Base-by-base conservation (phyloP, 2,113 vertebrate species). In the Sceloporus undulatus region DNA sequence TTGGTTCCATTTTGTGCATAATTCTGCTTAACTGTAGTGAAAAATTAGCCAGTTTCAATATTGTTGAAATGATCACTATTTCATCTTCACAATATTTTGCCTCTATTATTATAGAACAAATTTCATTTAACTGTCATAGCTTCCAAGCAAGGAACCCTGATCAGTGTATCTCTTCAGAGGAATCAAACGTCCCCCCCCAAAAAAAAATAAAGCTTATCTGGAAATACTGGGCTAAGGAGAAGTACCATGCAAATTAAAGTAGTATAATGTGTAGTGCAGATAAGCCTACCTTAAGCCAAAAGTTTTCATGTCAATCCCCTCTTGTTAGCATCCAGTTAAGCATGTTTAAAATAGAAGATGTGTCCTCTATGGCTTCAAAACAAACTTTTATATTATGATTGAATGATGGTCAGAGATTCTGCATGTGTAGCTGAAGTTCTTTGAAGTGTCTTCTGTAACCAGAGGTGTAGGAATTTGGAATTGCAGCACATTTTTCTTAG, bases 401-500 rank as follows among this genome's bases (percentile, higher is more conserved):
- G 38, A 77, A 82, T 38, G 25, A 16, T 56, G 77, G 56, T n/a
- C 25, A 65, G 68, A 56, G 10, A 56, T 70, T 56, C n/a, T 40
- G 40, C 48, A 2, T 84, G n/a, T 56, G 27, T 40, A 78, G 73
- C 9, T 25, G 21, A 40, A 25, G 14, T 40, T 77, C 48, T 83
- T 88, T 59, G 5, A 86, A 70, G 40, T 71, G 74, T 77, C 38
- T 87, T 40, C 42, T 88, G 29, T 19, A 21, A 25, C 65, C 65
- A 88, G 9, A 3, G 14, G 78, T 77, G 42, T 83, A 78, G 25
- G 29, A 82, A 59, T 84, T 62, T 65, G 77, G 23, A 84, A 88
- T 68, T 83, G 34, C 29, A 66, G 59, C 13, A 52, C 68, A 7
- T 5, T 88, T 78, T 1, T 54, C 1, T 83, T 83, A 40, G 42